Evolutionary conservation across 2,113 vertebrate genomes (phyloP).

Genomic region (Pedionomus torquatus): DNA sequence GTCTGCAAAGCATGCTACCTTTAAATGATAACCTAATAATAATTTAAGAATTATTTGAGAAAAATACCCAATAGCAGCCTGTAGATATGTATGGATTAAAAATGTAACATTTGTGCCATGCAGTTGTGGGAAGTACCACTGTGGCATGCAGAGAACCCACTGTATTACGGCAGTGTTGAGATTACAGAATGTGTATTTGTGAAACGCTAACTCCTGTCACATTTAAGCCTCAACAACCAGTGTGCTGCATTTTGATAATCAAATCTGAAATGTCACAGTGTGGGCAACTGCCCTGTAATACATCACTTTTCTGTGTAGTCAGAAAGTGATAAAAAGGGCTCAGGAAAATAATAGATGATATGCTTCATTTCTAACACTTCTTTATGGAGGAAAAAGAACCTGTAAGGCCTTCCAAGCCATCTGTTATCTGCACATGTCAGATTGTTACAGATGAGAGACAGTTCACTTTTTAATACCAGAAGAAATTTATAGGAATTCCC

Average conservation of each 20-base stretch:
- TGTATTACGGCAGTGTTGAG: neutral
- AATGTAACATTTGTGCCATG: neutral
- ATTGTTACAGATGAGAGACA: conserved; percentile 36
- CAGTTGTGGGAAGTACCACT: neutral
- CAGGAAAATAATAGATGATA: conserved; percentile 66
- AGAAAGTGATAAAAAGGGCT: conserved; percentile 63
- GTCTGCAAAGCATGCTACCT: neutral
- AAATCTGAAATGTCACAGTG: conserved; percentile 62
- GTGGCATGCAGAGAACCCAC: neutral
- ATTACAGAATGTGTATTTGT: neutral
- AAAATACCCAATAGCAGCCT: neutral
- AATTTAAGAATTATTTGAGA: neutral
- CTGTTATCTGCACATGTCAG: conserved; percentile 49
- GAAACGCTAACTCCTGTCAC: conserved; percentile 57
- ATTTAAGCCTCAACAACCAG: neutral
- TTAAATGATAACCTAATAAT: neutral
- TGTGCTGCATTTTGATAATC: conserved; percentile 30
- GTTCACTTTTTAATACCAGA: conserved; percentile 52
- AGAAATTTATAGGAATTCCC: conserved; percentile 45
- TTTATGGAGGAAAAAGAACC: conserved; percentile 27
- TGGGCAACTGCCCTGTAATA: conserved; percentile 50
- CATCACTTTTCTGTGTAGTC: conserved; percentile 68
- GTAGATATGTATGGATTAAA: neutral
- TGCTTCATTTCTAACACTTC: conserved; percentile 37
- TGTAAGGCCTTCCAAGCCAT: conserved; percentile 11